Base-by-base conservation (phyloP, 2,113 vertebrate genomes). In the Pleuronectes platessa region DNA sequence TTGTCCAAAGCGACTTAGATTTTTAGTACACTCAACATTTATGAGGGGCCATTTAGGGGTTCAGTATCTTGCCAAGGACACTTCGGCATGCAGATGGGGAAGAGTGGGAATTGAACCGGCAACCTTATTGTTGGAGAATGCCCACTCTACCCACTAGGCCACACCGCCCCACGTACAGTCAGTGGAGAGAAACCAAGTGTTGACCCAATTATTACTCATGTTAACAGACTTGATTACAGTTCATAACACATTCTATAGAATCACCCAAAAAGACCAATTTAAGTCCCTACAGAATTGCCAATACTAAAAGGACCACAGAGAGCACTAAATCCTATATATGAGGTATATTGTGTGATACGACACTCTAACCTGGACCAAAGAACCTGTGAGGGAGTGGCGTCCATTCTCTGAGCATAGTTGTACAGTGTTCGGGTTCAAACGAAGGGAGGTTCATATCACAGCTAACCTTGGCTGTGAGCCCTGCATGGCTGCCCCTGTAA, bases 391-490 rank as follows among this genome's bases (percentile, higher is more conserved):
- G 61, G 31, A 24, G 27, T 55, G 45, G 5, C 2, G 0, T 58
- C 79, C 70, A 79, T 84, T 66, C 61, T 61, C 42, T 58, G 61
- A 51, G 58, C 53, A 47, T 51, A 3, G 77, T 56, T 24, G 63
- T 63, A 76, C 31, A 83, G 79, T 56, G 58, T 61, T 74, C 67
- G 71, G 88, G 85, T 89, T 88, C 79, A 83, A 80, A 88, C 80
- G 68, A 82, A 88, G 72, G 78, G 71, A 86, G 83, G 79, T 71
- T 88, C 86, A 91, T 92, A 88, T 86, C 87, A 61, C 71, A 66
- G 79, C 85, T 89, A 86, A 91, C 90, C 92, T 92, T 89, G 87
- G 88, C 83, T 66, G 51, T 82, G 68, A 24, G 35, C 85, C 86
- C 68, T 90, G 89, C 86, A 85, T 85, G 85, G 79, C 81, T 89